These are phyloP conservation scores for Hippotragus niger DNA, from an alignment of 2,113 vertebrate species.

Conservation along the genomic window DNA sequence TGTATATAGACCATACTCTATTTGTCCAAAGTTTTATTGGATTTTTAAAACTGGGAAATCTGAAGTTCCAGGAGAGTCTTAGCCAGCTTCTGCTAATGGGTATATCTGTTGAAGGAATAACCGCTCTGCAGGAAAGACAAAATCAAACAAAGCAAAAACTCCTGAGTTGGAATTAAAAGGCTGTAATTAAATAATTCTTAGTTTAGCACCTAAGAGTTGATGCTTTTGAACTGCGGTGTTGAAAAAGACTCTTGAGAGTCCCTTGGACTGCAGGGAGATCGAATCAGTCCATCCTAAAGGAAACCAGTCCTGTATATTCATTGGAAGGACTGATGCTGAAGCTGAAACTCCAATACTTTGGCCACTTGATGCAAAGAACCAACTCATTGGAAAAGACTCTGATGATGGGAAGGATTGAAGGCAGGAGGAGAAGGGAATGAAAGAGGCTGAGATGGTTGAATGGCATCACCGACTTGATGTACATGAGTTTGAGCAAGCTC, in stretches of 20 bases:
- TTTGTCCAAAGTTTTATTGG: slow-evolving; percentile 62
- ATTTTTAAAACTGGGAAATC: slow-evolving; percentile 62
- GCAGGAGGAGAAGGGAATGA: not conserved
- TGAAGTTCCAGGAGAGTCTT: slow-evolving; percentile 53
- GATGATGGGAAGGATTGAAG: not conserved
- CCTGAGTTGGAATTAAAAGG: not conserved
- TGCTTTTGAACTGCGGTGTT: not conserved
- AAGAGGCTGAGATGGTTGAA: not conserved
- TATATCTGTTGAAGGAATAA: slow-evolving; percentile 9
- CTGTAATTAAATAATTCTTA: not conserved
- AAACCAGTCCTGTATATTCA: not conserved
- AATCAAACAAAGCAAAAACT: slow-evolving; percentile 33
- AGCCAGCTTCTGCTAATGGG: slow-evolving; percentile 11
- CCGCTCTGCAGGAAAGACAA: slow-evolving; percentile 67
- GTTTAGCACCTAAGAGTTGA: not conserved
- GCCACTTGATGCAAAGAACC: not conserved
- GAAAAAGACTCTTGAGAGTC: not conserved
- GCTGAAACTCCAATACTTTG: not conserved
- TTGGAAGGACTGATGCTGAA: not conserved
- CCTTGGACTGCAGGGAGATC: not conserved
- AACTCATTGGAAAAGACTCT: not conserved
- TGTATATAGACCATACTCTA: slow-evolving; percentile 60
- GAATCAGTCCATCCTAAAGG: not conserved
- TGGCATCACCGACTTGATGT: not conserved
- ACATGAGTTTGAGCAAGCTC: not conserved